Evolutionary conservation across 37 sponge, comb jelly and placozoan species (phyloP).

Genomic region (Hexactinellida sp.): DNA sequence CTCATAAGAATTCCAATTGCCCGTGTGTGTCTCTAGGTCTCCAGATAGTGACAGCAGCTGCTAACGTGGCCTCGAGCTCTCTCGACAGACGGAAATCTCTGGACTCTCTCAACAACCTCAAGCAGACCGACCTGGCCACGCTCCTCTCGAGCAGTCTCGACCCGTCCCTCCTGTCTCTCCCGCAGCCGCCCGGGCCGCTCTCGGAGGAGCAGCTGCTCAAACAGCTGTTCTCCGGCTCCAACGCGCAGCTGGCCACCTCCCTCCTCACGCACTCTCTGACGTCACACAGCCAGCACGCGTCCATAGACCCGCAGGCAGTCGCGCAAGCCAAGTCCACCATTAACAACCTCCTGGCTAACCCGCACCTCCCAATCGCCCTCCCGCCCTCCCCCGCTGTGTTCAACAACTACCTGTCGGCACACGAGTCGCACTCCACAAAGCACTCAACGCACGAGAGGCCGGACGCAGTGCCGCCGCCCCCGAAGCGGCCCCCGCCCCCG

Average conservation of each 20-base stretch:
- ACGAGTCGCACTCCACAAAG: too few relatives aligned
- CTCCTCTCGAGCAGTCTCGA: neutral
- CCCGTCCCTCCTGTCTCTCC: neutral
- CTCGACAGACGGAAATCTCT: neutral
- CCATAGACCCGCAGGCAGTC: neutral
- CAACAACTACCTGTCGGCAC: too few relatives aligned
- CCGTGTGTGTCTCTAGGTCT: neutral
- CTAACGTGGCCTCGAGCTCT: neutral
- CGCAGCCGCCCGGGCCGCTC: neutral
- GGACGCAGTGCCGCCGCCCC: neutral
- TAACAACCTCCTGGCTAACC: neutral
- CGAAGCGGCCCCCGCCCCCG: neutral
- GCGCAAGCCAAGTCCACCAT: neutral
- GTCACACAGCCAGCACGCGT: neutral
- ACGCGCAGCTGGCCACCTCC: neutral
- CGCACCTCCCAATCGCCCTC: neutral
- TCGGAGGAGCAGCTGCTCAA: neutral
- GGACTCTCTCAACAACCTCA: neutral
- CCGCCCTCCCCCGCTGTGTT: neutral
- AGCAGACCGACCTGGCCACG: neutral
- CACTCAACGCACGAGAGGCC: neutral
- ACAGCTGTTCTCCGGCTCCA: neutral
- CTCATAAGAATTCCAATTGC: too few relatives aligned
- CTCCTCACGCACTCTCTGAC: neutral
- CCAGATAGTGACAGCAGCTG: constrained; percentile 4